Percentiles rank a stretch among this genome's conserved stretches.
Conservation (phyloP, 1,140 invertebrate genomes). For the Philotrypesis tridentata region DNA sequence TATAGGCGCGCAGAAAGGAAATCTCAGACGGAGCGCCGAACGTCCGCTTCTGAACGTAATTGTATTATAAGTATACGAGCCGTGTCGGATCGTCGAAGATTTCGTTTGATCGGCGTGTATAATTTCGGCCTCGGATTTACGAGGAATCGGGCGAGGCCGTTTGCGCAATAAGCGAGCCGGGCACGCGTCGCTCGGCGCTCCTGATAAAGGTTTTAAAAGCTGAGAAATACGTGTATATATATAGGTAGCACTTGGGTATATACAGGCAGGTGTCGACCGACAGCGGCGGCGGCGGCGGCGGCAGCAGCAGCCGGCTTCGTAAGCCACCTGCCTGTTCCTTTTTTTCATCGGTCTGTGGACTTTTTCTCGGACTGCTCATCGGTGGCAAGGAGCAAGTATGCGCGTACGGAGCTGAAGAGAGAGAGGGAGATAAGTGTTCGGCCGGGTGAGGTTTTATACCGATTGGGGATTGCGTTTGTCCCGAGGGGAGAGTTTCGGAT, state of each 20-base stretch:
- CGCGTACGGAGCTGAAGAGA: too few relatives aligned
- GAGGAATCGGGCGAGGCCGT: constrained; percentile 8
- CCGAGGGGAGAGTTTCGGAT: too few relatives aligned
- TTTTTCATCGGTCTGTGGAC: neutral
- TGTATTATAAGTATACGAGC: neutral
- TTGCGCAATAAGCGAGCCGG: constrained; percentile 14
- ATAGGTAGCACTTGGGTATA: constrained; percentile 43
- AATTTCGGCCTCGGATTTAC: constrained; percentile 41
- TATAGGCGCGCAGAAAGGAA: too few relatives aligned
- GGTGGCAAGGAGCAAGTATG: too few relatives aligned
- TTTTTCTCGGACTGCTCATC: neutral
- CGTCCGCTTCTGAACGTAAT: neutral
- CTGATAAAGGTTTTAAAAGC: constrained; percentile 31
- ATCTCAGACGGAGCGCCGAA: neutral
- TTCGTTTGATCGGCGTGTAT: constrained; percentile 25
- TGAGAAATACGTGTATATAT: neutral
- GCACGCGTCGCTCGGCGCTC: constrained; percentile 34
- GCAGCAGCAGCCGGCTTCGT: constrained; percentile 55
- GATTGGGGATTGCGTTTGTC: neutral
- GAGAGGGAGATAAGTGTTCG: too few relatives aligned
- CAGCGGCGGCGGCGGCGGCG: constrained; percentile 56
- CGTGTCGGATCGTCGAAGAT: constrained; percentile 7
- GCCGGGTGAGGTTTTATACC: neutral
- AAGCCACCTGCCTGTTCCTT: constrained; percentile 62
- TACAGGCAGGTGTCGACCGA: constrained; percentile 60